Evolutionary conservation across 35 echinoderm and acorn worm species (phyloP), one percentile per base, ranked within the genome.

Genomic region (Apostichopus japonicus): DNA sequence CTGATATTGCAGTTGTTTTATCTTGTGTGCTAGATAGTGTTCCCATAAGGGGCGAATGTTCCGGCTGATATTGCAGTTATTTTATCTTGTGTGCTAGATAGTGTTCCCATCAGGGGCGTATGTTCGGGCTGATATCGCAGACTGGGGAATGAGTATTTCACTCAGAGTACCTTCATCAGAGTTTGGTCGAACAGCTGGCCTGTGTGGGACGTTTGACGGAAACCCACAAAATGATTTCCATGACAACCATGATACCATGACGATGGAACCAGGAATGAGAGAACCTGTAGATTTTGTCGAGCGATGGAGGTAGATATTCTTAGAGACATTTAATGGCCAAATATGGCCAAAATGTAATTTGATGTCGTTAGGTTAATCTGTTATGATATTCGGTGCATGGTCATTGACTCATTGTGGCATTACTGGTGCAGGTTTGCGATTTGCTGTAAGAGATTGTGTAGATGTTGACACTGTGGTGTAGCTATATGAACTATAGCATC

Each of bases 91-190:
- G 84, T 91, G 77, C 19, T 78, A 99, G 97, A 89, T 99, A 19
- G 93, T 95, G 15, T 95, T 99, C 33, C 93, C 95, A 59, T 99
- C 97, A 17, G 97, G 97, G 10, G 92, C 91, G 11, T 99, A 96
- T 79, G 93, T 99, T 14, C 79, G 97, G 10, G 97, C 93, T 8
- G 97, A 99, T 61, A 92, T 99, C 23, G 76, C 95, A 5, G 93
- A 99, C 86, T 99, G 97, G 97, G 97, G 97, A 0, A 99, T 99
- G 95, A 99, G 97, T 78, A 96, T 99, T 9, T 93, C 97, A 4
- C 91, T 99, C 0, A 88, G 95, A 63, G 97, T 93, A 24, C 95
- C 97, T 13, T 95, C 97, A 25, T 71, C 93, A 23, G 97, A 99
- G 17, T 99, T 92, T 44, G 95, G 96, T 19, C 56, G 79, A 17